A percentile compares a stretch with the other conserved stretches of the same genome.
phyloP scores from a whole-genome alignment of 2,113 vertebrate genomes.

The Physeter macrocephalus region DNA sequence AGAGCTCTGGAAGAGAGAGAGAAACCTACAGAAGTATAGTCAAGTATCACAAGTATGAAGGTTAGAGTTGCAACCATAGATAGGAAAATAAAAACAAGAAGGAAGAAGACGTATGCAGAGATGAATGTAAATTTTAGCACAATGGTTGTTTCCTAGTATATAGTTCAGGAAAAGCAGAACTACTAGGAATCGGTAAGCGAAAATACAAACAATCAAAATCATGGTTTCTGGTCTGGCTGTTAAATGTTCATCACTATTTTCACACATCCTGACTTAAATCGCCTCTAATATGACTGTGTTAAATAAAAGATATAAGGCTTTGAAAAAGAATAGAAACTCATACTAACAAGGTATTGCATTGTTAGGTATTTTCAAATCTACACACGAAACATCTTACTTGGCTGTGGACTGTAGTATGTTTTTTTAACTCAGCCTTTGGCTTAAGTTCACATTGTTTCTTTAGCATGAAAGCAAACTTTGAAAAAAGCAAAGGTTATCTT shows the following conservation, averaged over 20 bases:
- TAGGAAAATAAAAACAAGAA: background rate
- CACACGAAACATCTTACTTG: background rate
- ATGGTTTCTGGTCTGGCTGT: background rate
- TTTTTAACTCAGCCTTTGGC: background rate
- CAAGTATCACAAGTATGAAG: background rate
- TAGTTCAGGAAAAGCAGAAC: background rate
- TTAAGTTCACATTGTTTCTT: conserved; percentile 5
- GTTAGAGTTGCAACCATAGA: background rate
- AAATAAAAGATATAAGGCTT: background rate
- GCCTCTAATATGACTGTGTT: background rate
- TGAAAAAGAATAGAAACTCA: background rate
- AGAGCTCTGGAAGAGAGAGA: background rate
- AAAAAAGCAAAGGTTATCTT: background rate
- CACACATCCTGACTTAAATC: background rate
- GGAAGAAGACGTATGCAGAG: background rate
- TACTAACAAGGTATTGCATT: background rate
- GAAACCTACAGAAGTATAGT: background rate
- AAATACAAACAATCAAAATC: background rate
- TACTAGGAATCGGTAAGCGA: background rate
- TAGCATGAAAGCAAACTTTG: background rate
- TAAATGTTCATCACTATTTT: conserved; percentile 1
- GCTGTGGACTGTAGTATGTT: background rate
- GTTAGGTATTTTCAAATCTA: background rate
- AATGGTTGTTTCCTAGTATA: background rate
- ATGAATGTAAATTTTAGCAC: background rate